Base-by-base conservation (phyloP, 2,113 vertebrate genomes). In the Scomber japonicus region DNA sequence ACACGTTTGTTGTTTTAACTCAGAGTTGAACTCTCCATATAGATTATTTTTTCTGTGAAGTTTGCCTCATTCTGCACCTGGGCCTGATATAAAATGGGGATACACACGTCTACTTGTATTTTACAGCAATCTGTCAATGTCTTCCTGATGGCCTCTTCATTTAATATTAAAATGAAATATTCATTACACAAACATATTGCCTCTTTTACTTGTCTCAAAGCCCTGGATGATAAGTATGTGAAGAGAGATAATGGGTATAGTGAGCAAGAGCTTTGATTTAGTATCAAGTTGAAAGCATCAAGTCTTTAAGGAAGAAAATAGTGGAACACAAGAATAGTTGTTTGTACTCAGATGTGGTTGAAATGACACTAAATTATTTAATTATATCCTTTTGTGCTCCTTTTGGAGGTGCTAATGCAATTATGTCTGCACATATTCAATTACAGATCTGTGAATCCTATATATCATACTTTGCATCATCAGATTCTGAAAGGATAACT, bases 101-200 rank as follows among this genome's bases (percentile, higher is more conserved):
- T 16, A 35, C 59, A 48, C 16, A 65, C 19, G n/a, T 44, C 35
- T 16, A 11, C n/a, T 45, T 11, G 13, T 49, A 59, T 75, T 76
- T 51, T 59, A 30, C 46, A 61, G 19, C 21, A 74, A 21, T 77
- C 70, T 62, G 49, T 53, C 2, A 1, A 62, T 35, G 24, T 44
- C 15, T 60, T 54, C 63, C 50, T 77, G 51, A 56, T 71, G 60
- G 31, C 45, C 19, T 48, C 24, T 35, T 16, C 44, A 81, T 72
- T 81, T 56, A 75, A 56, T 31, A 63, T 19, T 69, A 60, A 85
- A 77, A 67, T 64, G 2, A 71, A 74, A 78, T 71, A 72, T 78
- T 71, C 54, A 85, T 81, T 80, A 60, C 63, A 75, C 62, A 81
- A 83, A 80, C 59, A 86, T 21, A n/a, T 65, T 3, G 49, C n/a